These are phyloP conservation scores for Harpalus rufipes DNA, from an alignment of 2,888 invertebrate genomes.

Conservation along the genomic window DNA sequence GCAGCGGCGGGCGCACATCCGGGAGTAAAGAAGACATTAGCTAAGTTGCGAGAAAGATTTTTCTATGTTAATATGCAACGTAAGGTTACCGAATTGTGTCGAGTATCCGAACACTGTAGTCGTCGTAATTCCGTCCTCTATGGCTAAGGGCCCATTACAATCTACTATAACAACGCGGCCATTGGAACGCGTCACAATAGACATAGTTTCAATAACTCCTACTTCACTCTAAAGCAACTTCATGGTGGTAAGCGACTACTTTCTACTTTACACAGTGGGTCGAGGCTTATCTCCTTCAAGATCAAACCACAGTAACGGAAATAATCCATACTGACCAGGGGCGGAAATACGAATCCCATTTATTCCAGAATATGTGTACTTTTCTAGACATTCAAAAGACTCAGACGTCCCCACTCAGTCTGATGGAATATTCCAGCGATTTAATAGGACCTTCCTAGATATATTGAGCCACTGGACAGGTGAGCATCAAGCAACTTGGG, in stretches of 20 bases:
- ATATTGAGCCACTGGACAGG: neutral
- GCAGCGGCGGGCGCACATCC: no score
- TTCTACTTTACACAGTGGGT: constrained; percentile 68
- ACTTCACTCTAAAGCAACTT: neutral
- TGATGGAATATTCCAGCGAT: constrained; percentile 69
- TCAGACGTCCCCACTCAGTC: constrained; percentile 69
- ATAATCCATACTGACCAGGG: constrained; percentile 69
- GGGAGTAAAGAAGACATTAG: no score
- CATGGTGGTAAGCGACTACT: no score
- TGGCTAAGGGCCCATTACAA: neutral
- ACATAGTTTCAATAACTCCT: neutral
- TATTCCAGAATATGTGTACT: constrained; percentile 67
- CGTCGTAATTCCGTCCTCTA: neutral
- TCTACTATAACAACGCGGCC: no score
- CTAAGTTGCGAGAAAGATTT: no score
- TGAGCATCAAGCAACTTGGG: neutral
- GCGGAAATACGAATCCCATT: constrained; percentile 69
- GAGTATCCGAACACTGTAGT: constrained; percentile 19
- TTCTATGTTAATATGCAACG: constrained; percentile 37
- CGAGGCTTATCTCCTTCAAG: constrained; percentile 68
- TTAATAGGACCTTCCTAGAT: constrained; percentile 68
- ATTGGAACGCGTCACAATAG: no score
- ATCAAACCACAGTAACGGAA: constrained; percentile 68
- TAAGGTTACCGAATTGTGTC: constrained; percentile 15
- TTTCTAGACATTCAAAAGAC: constrained; percentile 68